Conservation (phyloP, 2,113 vertebrate genomes). For the Callorhinus ursinus region DNA sequence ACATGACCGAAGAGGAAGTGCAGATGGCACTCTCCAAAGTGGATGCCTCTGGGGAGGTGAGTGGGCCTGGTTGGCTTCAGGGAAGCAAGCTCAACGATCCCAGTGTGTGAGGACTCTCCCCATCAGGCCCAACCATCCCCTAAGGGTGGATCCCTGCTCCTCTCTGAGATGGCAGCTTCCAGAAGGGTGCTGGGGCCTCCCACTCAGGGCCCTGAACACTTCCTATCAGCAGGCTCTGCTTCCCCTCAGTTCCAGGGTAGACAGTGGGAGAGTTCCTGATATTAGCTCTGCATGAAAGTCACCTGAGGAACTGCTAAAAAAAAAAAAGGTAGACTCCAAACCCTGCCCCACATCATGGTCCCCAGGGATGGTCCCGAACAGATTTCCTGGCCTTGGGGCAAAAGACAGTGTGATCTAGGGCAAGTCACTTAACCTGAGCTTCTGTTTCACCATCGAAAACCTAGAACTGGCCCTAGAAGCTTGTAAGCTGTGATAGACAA, state of each 20-base stretch:
- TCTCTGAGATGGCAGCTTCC: background rate
- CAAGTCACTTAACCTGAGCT: background rate
- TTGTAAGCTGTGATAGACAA: background rate
- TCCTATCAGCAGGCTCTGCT: background rate
- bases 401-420: background rate
- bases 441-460: background rate
- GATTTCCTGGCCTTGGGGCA: slow-evolving; percentile 24
- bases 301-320: background rate
- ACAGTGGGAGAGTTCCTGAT: background rate
- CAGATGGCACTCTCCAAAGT: slow-evolving; percentile 95
- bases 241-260: background rate
- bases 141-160: background rate
- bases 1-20: slow-evolving; percentile 99
- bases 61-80: background rate
- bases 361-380: background rate
- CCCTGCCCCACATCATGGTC: background rate
- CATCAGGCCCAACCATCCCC: background rate
- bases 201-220: background rate
- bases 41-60: slow-evolving; percentile 93
- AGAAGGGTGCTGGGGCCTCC: background rate
- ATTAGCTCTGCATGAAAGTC: background rate
- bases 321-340: background rate
- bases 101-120: background rate
- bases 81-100: background rate
- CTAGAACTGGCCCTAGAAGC: background rate